Percentiles rank a stretch among this genome's conserved stretches.
Conservation (phyloP, 2,888 invertebrate genomes). For the Drosophila melanosoma region DNA sequence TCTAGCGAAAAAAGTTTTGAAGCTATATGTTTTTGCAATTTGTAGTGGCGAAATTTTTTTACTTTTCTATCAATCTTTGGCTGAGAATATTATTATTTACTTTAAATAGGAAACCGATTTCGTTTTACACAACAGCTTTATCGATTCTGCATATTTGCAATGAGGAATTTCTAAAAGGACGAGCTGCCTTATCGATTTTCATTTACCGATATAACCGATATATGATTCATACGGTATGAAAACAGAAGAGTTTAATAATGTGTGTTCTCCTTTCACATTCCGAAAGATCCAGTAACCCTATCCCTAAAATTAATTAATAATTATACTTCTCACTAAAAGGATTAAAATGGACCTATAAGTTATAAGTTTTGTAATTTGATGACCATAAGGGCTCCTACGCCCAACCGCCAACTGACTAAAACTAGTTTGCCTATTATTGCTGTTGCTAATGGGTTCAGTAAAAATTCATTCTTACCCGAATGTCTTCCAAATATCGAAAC, state of each 20-base stretch:
- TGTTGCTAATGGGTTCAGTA: neutral
- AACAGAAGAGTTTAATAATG: neutral
- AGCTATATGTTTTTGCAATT: neutral
- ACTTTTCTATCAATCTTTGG: neutral
- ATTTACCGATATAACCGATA: neutral
- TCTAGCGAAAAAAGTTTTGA: neutral
- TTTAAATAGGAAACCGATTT: neutral
- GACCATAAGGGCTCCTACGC: neutral
- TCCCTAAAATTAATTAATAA: neutral
- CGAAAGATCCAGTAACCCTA: neutral
- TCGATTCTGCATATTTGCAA: neutral
- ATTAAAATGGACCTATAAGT: neutral
- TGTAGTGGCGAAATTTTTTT: neutral
- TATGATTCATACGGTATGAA: neutral
- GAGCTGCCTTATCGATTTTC: neutral
- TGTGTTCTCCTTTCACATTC: neutral
- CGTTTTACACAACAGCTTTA: neutral
- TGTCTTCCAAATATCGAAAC: constrained; percentile 93
- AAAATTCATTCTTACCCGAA: constrained; percentile 88
- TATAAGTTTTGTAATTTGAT: neutral
- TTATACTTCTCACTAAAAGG: neutral
- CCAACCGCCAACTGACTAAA: neutral
- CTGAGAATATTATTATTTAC: neutral
- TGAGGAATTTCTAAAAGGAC: neutral
- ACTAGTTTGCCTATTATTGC: neutral